A percentile compares a stretch with the other conserved stretches of the same genome.
Evolutionary conservation across 2,797 vertebrate species (phyloP).

Genomic region (Huso huso): DNA sequence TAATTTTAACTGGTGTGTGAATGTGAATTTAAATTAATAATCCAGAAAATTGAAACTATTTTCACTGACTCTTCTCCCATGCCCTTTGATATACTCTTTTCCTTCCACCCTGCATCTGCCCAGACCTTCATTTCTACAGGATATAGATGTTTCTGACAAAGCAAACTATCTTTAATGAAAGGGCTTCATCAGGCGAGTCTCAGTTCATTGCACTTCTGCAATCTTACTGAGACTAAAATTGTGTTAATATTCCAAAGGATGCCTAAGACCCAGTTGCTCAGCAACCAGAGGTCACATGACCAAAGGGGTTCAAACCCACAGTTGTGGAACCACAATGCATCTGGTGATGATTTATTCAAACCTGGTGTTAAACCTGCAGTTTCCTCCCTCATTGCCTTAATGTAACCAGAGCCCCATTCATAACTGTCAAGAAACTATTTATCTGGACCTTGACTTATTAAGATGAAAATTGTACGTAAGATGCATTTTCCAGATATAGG

Average conservation of each 20-base stretch:
- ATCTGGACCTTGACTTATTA: slow-evolving; percentile 61
- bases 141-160: slow-evolving; percentile 53
- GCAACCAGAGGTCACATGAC: slow-evolving; percentile 56
- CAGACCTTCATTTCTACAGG: slow-evolving; percentile 45
- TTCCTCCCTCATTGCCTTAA: slow-evolving; percentile 63
- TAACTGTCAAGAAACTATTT: slow-evolving; percentile 73
- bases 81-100: slow-evolving; percentile 62
- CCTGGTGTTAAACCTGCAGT: slow-evolving; percentile 52
- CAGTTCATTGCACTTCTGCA: slow-evolving; percentile 36
- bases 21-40: slow-evolving; percentile 87
- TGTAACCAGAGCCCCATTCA: slow-evolving; percentile 62
- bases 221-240: slow-evolving; percentile 44
- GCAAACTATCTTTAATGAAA: slow-evolving; percentile 48
- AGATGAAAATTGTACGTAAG: slow-evolving; percentile 56
- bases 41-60: slow-evolving; percentile 84
- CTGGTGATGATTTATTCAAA: slow-evolving; percentile 71
- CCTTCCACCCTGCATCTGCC: slow-evolving; percentile 16
- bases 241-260: slow-evolving; percentile 47
- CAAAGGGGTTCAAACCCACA: slow-evolving; percentile 47
- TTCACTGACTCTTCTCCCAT: slow-evolving; percentile 51
- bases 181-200: slow-evolving; percentile 18
- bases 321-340: slow-evolving; percentile 38
- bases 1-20: slow-evolving; percentile 74
- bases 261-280: slow-evolving; percentile 47
- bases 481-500: slow-evolving; percentile 42